Percentiles rank a stretch among this genome's conserved stretches.
phyloP scores from a whole-genome alignment of 2,113 vertebrate genomes.

The Xenopus laevis region DNA sequence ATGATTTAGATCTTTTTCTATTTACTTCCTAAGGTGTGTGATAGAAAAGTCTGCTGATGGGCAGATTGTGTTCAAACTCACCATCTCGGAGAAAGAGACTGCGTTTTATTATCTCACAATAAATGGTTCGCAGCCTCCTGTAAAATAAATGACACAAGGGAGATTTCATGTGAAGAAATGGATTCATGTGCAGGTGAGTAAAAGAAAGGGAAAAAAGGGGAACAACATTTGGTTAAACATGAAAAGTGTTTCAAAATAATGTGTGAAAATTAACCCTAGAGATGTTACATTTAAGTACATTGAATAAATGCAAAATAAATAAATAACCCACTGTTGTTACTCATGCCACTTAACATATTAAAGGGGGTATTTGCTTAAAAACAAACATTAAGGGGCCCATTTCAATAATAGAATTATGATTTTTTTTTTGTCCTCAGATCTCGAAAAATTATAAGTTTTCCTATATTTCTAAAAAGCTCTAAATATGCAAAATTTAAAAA shows the following conservation, averaged over 20 bases:
- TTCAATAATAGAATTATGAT: too few species aligned
- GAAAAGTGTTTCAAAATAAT: constrained; percentile 34
- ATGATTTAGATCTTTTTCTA: constrained; percentile 65
- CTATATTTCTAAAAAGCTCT: too few species aligned
- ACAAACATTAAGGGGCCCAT: too few species aligned
- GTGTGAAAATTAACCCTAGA: constrained; percentile 21
- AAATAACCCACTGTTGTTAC: too few species aligned
- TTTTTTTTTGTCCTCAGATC: too few species aligned
- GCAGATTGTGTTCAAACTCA: constrained; percentile 78
- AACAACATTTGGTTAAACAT: constrained; percentile 64
- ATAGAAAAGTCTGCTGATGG: constrained; percentile 76
- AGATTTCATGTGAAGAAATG: constrained; percentile 77
- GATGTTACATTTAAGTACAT: neutral
- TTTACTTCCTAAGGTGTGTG: constrained; percentile 78
- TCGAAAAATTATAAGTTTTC: too few species aligned
- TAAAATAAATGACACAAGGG: constrained; percentile 83
- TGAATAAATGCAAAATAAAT: neutral
- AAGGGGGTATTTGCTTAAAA: too few species aligned
- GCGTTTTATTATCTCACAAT: constrained; percentile 75
- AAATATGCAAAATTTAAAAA: too few species aligned
- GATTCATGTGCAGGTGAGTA: constrained; percentile 90
- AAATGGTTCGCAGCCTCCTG: constrained; percentile 68
- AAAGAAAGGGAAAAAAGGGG: constrained; percentile 55
- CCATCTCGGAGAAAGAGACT: constrained; percentile 74
- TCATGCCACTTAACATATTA: too few species aligned